These are phyloP conservation scores for Athalia rosae DNA, from an alignment of 2,888 invertebrate species.

Conservation along the genomic window DNA sequence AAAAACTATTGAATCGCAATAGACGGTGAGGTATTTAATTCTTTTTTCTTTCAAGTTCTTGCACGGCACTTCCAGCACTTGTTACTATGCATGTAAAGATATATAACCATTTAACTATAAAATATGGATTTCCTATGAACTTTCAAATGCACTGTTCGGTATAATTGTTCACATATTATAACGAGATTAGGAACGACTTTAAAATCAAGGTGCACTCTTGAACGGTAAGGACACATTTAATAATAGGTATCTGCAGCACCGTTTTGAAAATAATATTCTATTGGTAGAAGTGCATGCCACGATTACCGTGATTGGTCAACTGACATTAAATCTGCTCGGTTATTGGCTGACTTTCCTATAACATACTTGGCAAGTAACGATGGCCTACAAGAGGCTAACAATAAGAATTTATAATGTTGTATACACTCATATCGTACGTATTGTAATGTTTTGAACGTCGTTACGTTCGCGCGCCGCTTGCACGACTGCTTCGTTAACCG, in stretches of 20 bases:
- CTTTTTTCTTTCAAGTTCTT: neutral
- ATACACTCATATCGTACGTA: neutral
- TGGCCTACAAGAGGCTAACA: neutral
- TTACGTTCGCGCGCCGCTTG: slow-evolving; percentile 1
- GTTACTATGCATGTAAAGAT: slow-evolving; percentile 21
- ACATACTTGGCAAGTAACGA: neutral
- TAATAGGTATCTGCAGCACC: slow-evolving; percentile 34
- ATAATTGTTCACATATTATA: slow-evolving; percentile 21
- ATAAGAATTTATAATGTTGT: slow-evolving; percentile 31
- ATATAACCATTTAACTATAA: neutral
- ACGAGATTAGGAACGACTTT: slow-evolving; percentile 17
- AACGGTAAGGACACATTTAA: slow-evolving; percentile 45
- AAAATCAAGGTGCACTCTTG: slow-evolving; percentile 24
- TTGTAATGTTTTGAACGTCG: neutral
- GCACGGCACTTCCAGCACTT: slow-evolving; percentile 6
- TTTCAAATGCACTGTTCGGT: slow-evolving; percentile 19
- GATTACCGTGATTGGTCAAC: slow-evolving; percentile 11
- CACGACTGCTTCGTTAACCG: neutral
- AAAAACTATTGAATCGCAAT: too few relatives aligned
- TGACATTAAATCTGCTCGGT: slow-evolving; percentile 10
- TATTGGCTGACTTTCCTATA: slow-evolving; percentile 20
- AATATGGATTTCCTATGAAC: neutral
- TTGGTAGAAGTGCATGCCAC: slow-evolving; percentile 42
- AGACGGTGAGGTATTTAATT: too few relatives aligned
- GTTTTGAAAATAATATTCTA: slow-evolving; percentile 6